Evolutionary conservation across 2,888 invertebrate species (phyloP).

Genomic region (Selenia dentaria): DNA sequence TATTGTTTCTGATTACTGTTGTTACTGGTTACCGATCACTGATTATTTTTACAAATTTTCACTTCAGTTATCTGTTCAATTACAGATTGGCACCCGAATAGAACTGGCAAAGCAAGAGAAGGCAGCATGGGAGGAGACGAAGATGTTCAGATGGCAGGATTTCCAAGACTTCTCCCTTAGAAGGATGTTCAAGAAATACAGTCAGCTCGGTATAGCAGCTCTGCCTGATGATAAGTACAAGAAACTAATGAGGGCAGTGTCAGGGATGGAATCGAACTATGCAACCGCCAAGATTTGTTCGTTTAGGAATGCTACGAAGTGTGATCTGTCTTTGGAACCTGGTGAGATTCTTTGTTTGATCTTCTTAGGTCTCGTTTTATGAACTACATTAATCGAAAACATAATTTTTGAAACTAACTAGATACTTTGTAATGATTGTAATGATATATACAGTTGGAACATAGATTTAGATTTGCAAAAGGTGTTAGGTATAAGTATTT

Average conservation of each 20-base stretch:
- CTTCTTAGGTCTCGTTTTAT: no score
- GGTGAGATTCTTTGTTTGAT: conserved; percentile 74
- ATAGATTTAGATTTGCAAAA: no score
- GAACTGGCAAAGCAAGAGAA: conserved; percentile 84
- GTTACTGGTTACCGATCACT: no score
- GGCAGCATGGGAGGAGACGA: conserved; percentile 86
- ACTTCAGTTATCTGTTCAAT: conserved; percentile 55
- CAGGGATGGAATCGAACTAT: conserved; percentile 91
- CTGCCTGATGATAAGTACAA: conserved; percentile 88
- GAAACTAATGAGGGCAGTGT: conserved; percentile 85
- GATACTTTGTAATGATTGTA: no score
- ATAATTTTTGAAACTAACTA: no score
- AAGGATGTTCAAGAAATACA: conserved; percentile 90
- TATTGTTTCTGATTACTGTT: no score
- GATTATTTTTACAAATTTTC: no score
- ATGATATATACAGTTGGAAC: no score
- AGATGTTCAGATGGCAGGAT: conserved; percentile 89
- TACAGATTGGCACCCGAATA: conserved; percentile 66
- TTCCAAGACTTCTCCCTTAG: conserved; percentile 88
- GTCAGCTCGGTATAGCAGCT: conserved; percentile 89
- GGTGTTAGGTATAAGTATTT: no score
- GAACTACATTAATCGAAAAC: no score
- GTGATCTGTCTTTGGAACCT: conserved; percentile 90
- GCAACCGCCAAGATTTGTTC: conserved; percentile 91
- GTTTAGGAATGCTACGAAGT: conserved; percentile 85